phyloP scores from a whole-genome alignment of 2,113 vertebrate genomes.

The Bubalus kerabau region DNA sequence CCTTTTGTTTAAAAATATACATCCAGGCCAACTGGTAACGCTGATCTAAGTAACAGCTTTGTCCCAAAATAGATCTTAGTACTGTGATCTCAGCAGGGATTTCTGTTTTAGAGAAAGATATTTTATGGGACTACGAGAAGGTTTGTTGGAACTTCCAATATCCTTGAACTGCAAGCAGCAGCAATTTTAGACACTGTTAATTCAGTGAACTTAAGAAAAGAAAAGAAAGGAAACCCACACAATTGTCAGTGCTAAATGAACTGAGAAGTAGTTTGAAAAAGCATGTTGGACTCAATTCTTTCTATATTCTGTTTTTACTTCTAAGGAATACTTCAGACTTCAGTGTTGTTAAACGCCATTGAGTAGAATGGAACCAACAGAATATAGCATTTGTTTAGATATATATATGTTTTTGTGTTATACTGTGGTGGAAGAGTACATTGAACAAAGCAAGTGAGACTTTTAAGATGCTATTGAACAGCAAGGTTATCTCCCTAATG shows the following conservation, averaged over 20 bases:
- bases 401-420: neutral
- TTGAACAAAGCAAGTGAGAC: neutral
- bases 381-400: neutral
- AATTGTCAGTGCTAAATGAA: conserved; percentile 65
- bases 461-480: neutral
- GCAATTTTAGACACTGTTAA: conserved; percentile 63
- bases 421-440: neutral
- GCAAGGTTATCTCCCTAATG: neutral
- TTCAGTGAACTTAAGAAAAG: conserved; percentile 52
- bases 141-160: conserved; percentile 43
- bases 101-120: conserved; percentile 59
- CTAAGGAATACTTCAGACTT: conserved; percentile 51
- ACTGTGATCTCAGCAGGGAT: conserved; percentile 39
- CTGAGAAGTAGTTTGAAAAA: conserved; percentile 60
- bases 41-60: conserved; percentile 38
- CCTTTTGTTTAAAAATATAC: conserved; percentile 43
- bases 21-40: neutral
- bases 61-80: conserved; percentile 21
- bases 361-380: neutral
- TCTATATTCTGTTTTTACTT: conserved; percentile 24
- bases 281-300: conserved; percentile 25
- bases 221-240: neutral
- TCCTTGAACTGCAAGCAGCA: conserved; percentile 62
- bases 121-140: conserved; percentile 39
- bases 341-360: neutral